Evolutionary conservation across 53 echinoderm and acorn worm species (phyloP).

Genomic region (Antedon mediterranea): DNA sequence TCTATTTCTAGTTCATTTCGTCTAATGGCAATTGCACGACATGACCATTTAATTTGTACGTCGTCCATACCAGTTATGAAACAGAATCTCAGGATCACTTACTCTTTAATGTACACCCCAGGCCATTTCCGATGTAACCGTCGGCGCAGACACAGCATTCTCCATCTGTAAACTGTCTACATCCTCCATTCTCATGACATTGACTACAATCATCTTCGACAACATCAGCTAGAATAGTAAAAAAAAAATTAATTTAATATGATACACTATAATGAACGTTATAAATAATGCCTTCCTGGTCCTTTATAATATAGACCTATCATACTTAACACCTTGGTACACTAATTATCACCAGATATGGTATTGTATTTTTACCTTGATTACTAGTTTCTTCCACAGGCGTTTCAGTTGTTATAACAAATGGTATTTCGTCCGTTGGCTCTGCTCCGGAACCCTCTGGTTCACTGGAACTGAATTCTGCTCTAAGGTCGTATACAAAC

Average conservation of each 20-base stretch:
- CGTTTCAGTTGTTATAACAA: not conserved
- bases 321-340: too few species aligned
- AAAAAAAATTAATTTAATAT: too few species aligned
- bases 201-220: slow-evolving; percentile 5
- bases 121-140: slow-evolving; percentile 60
- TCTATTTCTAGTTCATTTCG: too few species aligned
- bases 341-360: too few species aligned
- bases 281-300: too few species aligned
- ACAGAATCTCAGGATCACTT: too few species aligned
- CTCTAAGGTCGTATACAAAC: not conserved
- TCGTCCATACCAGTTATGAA: too few species aligned
- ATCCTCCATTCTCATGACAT: slow-evolving; percentile 17
- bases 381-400: not conserved
- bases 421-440: not conserved
- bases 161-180: slow-evolving; percentile 25
- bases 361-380: not conserved
- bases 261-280: too few species aligned
- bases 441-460: not conserved
- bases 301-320: too few species aligned
- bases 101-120: slow-evolving; percentile 33
- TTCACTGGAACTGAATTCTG: not conserved
- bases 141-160: slow-evolving; percentile 58
- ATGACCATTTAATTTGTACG: too few species aligned
- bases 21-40: too few species aligned
- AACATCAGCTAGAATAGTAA: not conserved